Evolutionary conservation across 1,140 invertebrate genomes (phyloP).

Genomic region (Macrobrachium nipponense): DNA sequence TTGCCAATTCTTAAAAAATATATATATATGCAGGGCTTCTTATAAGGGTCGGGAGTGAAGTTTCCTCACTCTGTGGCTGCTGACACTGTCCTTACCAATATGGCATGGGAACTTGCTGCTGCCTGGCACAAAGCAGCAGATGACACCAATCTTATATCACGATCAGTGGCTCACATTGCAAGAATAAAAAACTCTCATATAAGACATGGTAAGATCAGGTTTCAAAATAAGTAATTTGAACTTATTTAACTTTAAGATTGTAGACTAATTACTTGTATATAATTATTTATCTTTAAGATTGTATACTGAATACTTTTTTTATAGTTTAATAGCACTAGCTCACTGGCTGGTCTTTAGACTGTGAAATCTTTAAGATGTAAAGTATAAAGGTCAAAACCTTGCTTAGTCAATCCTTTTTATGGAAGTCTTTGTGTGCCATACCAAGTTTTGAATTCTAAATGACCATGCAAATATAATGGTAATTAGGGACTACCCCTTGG

Average conservation of each 20-base stretch:
- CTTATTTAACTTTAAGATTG: neutral
- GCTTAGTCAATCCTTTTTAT: no score
- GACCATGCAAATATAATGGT: no score
- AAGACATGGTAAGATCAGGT: conserved; percentile 64
- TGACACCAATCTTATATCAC: conserved; percentile 57
- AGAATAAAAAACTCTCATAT: conserved; percentile 64
- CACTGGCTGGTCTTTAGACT: no score
- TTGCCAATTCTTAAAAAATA: no score
- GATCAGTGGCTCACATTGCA: conserved; percentile 61
- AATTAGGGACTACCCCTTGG: no score
- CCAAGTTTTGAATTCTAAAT: no score
- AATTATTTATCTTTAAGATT: neutral
- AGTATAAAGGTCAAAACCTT: no score
- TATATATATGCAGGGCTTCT: conserved; percentile 41
- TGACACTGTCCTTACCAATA: conserved; percentile 71
- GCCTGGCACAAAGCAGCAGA: conserved; percentile 71
- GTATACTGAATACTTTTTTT: neutral
- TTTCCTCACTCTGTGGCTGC: conserved; percentile 71
- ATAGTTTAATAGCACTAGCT: neutral
- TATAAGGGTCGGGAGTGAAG: conserved; percentile 33
- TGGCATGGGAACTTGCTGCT: conserved; percentile 71
- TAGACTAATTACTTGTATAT: neutral
- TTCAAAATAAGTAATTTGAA: neutral
- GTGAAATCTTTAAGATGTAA: no score
- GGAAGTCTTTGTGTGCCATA: no score